Conservation (phyloP, 2,888 invertebrate species). For the Neoscelio sp. region DNA sequence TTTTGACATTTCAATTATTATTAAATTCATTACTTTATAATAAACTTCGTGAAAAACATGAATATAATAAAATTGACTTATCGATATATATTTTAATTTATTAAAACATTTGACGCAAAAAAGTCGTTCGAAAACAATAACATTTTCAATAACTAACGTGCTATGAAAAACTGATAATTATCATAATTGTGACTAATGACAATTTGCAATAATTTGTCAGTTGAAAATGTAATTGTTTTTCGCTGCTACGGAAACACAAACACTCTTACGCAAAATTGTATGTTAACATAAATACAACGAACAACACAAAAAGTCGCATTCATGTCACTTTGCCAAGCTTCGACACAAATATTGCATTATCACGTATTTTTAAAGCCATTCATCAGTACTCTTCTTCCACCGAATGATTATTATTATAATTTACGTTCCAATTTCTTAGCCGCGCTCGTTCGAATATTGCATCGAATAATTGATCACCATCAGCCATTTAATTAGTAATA, state of each 20-base stretch:
- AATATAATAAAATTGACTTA: too few species aligned
- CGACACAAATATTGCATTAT: not conserved
- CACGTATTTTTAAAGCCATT: not conserved
- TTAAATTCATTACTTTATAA: too few species aligned
- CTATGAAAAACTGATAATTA: too few species aligned
- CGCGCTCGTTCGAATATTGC: not conserved
- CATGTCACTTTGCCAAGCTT: too few species aligned
- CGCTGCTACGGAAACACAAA: not conserved
- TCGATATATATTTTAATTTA: too few species aligned
- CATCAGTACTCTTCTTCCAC: not conserved
- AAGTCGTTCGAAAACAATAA: too few species aligned
- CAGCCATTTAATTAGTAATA: constrained; percentile 20
- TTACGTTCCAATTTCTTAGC: constrained; percentile 35
- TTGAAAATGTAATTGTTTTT: constrained; percentile 46
- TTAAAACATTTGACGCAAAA: too few species aligned
- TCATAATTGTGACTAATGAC: constrained; percentile 26
- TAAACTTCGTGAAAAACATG: too few species aligned
- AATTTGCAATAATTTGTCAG: constrained; percentile 43
- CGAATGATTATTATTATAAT: constrained; percentile 46
- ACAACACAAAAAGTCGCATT: too few species aligned
- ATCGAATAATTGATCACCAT: constrained; percentile 24
- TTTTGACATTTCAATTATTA: too few species aligned
- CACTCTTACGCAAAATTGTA: constrained; percentile 39
- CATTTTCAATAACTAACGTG: too few species aligned
- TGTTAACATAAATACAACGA: constrained; percentile 33